Evolutionary conservation across 2,888 invertebrate genomes (phyloP), one percentile per base, ranked within the genome.

Genomic region (Campoplex nolae): DNA sequence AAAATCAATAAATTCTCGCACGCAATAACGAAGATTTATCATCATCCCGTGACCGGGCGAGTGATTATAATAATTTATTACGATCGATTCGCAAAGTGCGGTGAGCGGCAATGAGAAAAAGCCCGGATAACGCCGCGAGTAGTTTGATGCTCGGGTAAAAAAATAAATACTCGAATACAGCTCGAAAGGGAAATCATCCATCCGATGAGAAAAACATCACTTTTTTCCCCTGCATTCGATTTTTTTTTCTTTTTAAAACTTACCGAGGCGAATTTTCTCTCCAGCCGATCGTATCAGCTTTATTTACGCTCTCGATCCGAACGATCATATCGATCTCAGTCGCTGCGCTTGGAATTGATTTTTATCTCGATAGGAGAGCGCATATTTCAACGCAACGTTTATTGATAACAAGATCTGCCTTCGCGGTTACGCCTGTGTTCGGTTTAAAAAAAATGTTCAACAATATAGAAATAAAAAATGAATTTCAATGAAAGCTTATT

Each of bases 21-120:
- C 81, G 88, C 87, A 85, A 86, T 84, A 88, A 82, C 87, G 82
- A 85, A 82, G 81, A 89, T 89, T 89, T 89, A 89, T 89, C 88
- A 89, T 89, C 88, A 88, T 89, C 86, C 84, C 82, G 83, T 70
- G 82, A 85, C 84, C 74, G 56, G n/a, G 62, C 48, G 56, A 73
- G 86, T 67, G 81, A 88, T 88, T 88, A 82, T 80, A 84, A 88
- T 89, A 88, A 89, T 89, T 89, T 88, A 89, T 89, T 76, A 81
- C 86, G 70, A 81, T 77, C 79, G 74, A 87, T 76, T 83, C 67
- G 8, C 77, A 16, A 79, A 56, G 9, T 51, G 70, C 35, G 38
- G 58, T 8, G 78, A 38, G 54, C 73, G 70, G 73, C 75, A 75
- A 84, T 87, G 68, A 51, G 83, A 42, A 83, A 83, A 58, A 18